A percentile compares a stretch with the other conserved stretches of the same genome.
Evolutionary conservation across 37 sponge, comb jelly and placozoan species (phyloP).

Genomic region (Eunapius fragilis): DNA sequence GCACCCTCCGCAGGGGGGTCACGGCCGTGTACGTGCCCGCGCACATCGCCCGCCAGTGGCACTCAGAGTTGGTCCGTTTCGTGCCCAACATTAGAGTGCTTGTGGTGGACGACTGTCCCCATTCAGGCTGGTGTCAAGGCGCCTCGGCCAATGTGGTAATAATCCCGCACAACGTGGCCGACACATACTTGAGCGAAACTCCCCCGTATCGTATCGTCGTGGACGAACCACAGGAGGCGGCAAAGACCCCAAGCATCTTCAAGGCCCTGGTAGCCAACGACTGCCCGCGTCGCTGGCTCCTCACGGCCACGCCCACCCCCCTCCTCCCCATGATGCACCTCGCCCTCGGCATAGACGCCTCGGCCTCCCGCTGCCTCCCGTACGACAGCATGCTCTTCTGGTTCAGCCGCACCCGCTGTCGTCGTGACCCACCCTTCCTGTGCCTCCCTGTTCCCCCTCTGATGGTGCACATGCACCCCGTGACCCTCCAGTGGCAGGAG

Average conservation of each 20-base stretch:
- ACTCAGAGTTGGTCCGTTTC: constrained; percentile 4
- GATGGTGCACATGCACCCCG: not conserved
- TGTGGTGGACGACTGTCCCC: not conserved
- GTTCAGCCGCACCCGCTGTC: constrained; percentile 8
- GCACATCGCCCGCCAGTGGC: constrained; percentile 25
- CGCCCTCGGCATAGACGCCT: not conserved
- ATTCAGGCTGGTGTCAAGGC: not conserved
- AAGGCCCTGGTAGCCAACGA: not conserved
- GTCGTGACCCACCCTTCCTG: not conserved
- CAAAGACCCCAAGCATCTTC: not conserved
- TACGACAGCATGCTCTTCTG: not conserved
- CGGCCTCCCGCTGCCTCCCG: not conserved
- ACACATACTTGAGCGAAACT: not conserved
- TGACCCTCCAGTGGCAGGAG: constrained; percentile 6
- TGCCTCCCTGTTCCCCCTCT: constrained; percentile 5
- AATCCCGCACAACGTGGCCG: not conserved
- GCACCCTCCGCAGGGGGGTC: not conserved
- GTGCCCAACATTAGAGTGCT: not conserved
- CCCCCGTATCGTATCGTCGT: not conserved
- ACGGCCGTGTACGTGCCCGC: constrained; percentile 5
- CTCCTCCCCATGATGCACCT: constrained; percentile 3
- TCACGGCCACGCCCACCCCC: constrained; percentile 7
- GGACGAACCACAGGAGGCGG: not conserved
- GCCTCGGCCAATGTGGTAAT: not conserved
- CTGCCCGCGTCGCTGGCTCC: constrained; percentile 7